Evolutionary conservation across 2,888 invertebrate genomes (phyloP).

Genomic region (Dasypolia templi): DNA sequence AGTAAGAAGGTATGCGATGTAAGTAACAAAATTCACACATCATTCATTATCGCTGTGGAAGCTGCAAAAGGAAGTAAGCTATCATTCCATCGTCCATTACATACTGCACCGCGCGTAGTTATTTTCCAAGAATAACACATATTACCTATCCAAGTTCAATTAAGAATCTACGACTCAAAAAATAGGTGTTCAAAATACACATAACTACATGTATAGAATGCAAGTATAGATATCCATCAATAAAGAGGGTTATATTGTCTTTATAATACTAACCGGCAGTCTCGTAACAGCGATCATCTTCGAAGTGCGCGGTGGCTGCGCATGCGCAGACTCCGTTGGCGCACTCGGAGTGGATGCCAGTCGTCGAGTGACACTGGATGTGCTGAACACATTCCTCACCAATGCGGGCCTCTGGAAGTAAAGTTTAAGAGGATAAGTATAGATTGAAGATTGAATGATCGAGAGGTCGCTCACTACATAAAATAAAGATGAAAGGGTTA

Average conservation of each 20-base stretch:
- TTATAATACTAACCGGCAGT: conserved; percentile 79
- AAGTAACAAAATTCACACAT: neutral
- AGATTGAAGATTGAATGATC: neutral
- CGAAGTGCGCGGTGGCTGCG: conserved; percentile 81
- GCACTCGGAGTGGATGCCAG: conserved; percentile 86
- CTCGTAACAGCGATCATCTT: conserved; percentile 85
- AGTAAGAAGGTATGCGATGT: neutral
- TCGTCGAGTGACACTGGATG: conserved; percentile 87
- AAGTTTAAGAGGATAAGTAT: neutral
- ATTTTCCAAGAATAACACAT: conserved; percentile 8
- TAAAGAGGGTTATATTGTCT: neutral
- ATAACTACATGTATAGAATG: no score
- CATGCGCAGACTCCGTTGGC: conserved; percentile 80
- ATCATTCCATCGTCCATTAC: conserved; percentile 35
- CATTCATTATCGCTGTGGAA: conserved; percentile 10
- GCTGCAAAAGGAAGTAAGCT: conserved; percentile 26
- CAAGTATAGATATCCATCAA: no score
- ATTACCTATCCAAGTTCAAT: neutral
- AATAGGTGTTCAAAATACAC: neutral
- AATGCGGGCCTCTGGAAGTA: conserved; percentile 82
- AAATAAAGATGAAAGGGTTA: no score
- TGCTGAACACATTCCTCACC: conserved; percentile 85
- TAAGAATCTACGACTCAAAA: neutral
- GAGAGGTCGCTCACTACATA: no score
- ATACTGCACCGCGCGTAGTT: conserved; percentile 1